A percentile compares a stretch with the other conserved stretches of the same genome.
Evolutionary conservation across 2,888 invertebrate genomes (phyloP).

Genomic region (Aethes cnicana): DNA sequence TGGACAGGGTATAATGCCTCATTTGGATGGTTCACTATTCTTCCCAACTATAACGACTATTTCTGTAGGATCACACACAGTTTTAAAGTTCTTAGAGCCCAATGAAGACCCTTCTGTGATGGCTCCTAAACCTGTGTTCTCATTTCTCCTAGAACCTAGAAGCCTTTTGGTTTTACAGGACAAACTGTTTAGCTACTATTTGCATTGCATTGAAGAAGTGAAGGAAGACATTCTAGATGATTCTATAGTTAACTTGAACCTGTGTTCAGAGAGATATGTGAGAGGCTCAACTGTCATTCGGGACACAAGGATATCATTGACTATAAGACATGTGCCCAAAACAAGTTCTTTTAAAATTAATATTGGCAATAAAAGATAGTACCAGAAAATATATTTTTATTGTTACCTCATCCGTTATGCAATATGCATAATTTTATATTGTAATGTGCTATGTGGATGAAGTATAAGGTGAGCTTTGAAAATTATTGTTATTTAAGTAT

Average conservation of each 20-base stretch:
- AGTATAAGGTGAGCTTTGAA: too few species aligned
- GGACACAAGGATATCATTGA: constrained; percentile 91
- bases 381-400: constrained; percentile 19
- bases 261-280: constrained; percentile 81
- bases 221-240: constrained; percentile 84
- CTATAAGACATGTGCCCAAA: constrained; percentile 96
- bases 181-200: constrained; percentile 89
- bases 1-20: constrained; percentile 98
- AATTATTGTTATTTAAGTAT: too few species aligned
- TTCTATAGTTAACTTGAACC: constrained; percentile 84
- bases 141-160: constrained; percentile 91
- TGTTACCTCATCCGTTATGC: too few species aligned
- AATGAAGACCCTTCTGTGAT: constrained; percentile 58
- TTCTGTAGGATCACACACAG: constrained; percentile 93
- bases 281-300: constrained; percentile 83
- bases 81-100: constrained; percentile 91
- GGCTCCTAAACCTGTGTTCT: constrained; percentile 78
- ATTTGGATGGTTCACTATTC: constrained; percentile 97
- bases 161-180: constrained; percentile 94
- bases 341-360: constrained; percentile 88
- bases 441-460: too few species aligned
- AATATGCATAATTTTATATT: too few species aligned
- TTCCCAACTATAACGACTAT: constrained; percentile 96
- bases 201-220: constrained; percentile 93
- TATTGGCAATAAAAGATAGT: constrained; percentile 73